Conservation (phyloP, 2,113 vertebrate genomes). For the Zingel zingel region DNA sequence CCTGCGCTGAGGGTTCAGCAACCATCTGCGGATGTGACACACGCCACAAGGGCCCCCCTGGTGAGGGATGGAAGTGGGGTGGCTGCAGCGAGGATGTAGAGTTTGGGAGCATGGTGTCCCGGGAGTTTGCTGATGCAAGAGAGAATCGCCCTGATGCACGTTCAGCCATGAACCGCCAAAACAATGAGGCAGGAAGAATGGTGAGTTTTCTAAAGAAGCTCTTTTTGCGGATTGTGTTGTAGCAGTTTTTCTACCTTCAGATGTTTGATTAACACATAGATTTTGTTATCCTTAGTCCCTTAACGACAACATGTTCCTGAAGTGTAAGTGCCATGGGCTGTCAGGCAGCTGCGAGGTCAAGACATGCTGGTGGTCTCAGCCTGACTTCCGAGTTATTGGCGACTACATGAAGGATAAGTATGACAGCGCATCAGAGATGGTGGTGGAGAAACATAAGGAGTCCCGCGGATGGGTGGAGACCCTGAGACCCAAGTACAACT, state of each 20-base stretch:
- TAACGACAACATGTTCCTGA: conserved; percentile 97
- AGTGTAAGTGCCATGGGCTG: conserved; percentile 98
- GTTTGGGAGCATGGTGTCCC: conserved; percentile 96
- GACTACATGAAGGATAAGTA: conserved; percentile 99
- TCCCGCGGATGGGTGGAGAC: conserved; percentile 99
- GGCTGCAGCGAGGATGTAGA: conserved; percentile 98
- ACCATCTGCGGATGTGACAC: conserved; percentile 95
- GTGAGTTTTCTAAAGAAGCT: conserved; percentile 76
- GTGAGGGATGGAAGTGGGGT: conserved; percentile 98
- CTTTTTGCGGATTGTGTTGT: neutral
- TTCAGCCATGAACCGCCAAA: conserved; percentile 98
- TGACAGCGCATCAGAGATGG: conserved; percentile 98
- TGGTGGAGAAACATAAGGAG: conserved; percentile 97
- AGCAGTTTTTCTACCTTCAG: neutral
- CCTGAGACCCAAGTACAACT: conserved; percentile 95
- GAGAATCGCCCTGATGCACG: conserved; percentile 97
- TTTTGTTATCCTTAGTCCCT: conserved; percentile 86
- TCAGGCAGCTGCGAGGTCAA: conserved; percentile 99
- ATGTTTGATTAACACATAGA: neutral
- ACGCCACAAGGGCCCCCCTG: conserved; percentile 92
- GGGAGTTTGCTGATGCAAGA: conserved; percentile 95
- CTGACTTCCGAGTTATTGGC: conserved; percentile 94
- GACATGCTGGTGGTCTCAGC: conserved; percentile 99
- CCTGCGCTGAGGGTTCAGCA: conserved; percentile 93
- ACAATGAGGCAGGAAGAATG: conserved; percentile 96